These are phyloP conservation scores for Furnarius figulus DNA, from an alignment of 2,113 vertebrate species.

Conservation along the genomic window DNA sequence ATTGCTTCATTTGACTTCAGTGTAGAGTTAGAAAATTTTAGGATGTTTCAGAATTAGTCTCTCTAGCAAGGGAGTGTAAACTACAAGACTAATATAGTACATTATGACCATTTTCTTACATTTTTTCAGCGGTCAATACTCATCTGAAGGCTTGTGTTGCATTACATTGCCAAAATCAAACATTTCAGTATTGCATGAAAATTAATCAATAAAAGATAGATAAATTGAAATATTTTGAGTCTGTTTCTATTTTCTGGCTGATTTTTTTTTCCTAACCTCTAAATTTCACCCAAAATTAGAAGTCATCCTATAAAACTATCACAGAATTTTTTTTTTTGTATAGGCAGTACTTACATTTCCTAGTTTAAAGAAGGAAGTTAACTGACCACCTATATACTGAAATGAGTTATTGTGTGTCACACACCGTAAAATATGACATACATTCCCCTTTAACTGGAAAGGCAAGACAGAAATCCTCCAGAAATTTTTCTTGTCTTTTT, in stretches of 20 bases:
- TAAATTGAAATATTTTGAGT: background rate
- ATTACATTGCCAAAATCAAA: background rate
- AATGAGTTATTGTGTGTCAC: background rate
- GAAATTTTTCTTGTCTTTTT: background rate
- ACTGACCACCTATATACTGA: background rate
- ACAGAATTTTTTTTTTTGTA: background rate
- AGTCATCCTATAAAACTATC: background rate
- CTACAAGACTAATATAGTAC: background rate
- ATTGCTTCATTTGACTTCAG: background rate
- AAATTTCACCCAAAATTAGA: background rate
- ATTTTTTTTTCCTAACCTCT: background rate
- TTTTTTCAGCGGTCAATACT: background rate
- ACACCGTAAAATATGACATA: background rate
- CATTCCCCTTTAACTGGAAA: background rate
- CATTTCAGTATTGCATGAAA: background rate
- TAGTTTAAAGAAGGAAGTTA: background rate
- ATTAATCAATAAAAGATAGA: background rate
- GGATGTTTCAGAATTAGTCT: background rate
- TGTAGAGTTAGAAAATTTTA: background rate
- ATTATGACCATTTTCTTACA: background rate
- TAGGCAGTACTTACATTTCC: background rate
- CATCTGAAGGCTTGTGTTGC: background rate
- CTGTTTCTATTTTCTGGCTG: background rate
- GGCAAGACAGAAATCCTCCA: background rate
- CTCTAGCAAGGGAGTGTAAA: background rate